phyloP scores from a whole-genome alignment of 2,113 vertebrate species.

The Sapajus apella region DNA sequence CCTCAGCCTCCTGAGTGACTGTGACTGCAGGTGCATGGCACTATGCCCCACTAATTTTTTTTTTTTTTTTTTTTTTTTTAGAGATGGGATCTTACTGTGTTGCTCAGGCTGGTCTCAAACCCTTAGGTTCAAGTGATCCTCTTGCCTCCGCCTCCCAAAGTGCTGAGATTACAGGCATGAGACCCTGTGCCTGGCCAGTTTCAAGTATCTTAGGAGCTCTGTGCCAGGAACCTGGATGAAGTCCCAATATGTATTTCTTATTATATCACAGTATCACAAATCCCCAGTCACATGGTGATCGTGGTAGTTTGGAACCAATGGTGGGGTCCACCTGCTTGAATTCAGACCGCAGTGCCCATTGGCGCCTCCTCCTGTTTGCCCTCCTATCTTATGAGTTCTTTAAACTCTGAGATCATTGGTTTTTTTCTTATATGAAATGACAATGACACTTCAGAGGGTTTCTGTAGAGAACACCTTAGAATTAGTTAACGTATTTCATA shows the following conservation, averaged over 20 bases:
- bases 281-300: fast-evolving
- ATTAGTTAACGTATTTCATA: background rate
- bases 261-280: background rate
- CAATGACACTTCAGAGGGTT: background rate
- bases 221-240: background rate
- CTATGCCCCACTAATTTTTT: background rate
- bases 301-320: background rate
- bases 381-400: background rate
- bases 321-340: background rate
- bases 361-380: background rate
- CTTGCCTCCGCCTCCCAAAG: background rate
- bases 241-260: background rate
- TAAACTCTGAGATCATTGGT: background rate
- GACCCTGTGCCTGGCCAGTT: background rate
- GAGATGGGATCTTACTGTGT: too few species aligned
- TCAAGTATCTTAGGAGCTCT: background rate
- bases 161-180: background rate
- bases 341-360: background rate
- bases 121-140: background rate
- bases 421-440: background rate
- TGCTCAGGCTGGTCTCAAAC: too few species aligned
- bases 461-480: background rate
- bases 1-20: background rate
- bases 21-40: background rate
- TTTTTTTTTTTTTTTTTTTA: too few species aligned